phyloP scores from a whole-genome alignment of 2,113 vertebrate genomes.

The Alligator mississippiensis region DNA sequence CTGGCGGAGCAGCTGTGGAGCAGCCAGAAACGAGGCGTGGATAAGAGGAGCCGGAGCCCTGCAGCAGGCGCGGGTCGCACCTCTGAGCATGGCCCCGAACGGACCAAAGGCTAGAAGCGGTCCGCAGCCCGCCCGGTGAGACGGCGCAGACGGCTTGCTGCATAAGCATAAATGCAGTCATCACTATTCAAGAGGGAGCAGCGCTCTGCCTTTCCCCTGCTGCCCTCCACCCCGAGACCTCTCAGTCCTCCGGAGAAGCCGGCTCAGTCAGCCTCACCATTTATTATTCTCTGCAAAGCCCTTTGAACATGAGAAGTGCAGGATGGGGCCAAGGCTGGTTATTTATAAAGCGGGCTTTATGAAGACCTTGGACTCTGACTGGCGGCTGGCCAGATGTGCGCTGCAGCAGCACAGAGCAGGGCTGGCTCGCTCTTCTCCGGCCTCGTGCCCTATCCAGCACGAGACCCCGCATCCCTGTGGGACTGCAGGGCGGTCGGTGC shows the following conservation, averaged over 20 bases:
- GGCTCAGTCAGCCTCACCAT: slow-evolving; percentile 5
- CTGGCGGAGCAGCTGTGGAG: neutral
- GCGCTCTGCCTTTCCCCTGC: slow-evolving; percentile 26
- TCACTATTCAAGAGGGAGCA: neutral
- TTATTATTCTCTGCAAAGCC: slow-evolving; percentile 34
- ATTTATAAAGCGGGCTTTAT: slow-evolving; percentile 59
- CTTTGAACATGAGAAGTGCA: slow-evolving; percentile 38
- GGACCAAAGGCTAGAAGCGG: neutral
- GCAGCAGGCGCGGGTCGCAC: too few relatives aligned
- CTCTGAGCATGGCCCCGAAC: too few relatives aligned
- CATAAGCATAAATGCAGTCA: neutral
- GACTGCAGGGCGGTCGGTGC: neutral
- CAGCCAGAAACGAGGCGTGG: neutral
- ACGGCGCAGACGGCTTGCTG: neutral
- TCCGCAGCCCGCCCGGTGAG: neutral
- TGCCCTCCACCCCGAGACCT: neutral
- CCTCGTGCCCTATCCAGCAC: neutral
- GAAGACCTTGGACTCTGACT: slow-evolving; percentile 19
- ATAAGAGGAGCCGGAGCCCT: neutral
- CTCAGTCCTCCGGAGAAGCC: neutral
- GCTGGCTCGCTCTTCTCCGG: neutral
- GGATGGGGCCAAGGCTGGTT: neutral
- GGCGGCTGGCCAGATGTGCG: neutral
- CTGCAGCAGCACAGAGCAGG: slow-evolving; percentile 7
- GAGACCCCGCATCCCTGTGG: neutral